phyloP scores from a whole-genome alignment of 2,888 invertebrate genomes.

The Thymelicus acteon region DNA sequence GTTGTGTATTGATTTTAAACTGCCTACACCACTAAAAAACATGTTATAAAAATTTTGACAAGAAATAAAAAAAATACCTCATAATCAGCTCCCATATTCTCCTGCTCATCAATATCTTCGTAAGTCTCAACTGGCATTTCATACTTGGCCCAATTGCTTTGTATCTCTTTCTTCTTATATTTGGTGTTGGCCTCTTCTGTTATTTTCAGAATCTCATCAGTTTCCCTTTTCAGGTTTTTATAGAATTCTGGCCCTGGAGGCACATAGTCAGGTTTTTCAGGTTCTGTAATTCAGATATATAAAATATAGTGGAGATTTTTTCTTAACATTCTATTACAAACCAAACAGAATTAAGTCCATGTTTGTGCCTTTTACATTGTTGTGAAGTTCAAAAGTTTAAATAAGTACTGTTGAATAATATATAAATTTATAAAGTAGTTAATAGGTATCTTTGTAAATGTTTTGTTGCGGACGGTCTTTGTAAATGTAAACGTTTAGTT shows the following conservation, averaged over 20 bases:
- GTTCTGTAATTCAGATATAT: conserved; percentile 50
- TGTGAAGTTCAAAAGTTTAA: too few species aligned
- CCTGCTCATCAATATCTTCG: conserved; percentile 74
- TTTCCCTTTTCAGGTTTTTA: conserved; percentile 71
- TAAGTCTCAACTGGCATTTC: conserved; percentile 78
- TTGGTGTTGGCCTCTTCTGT: conserved; percentile 73
- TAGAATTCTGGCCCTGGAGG: conserved; percentile 75
- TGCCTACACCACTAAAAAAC: too few species aligned
- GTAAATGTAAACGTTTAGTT: too few species aligned
- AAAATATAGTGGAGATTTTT: neutral
- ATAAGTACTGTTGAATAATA: too few species aligned
- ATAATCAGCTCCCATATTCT: conserved; percentile 77
- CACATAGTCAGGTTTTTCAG: conserved; percentile 62
- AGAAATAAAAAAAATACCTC: conserved; percentile 51
- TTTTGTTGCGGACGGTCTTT: too few species aligned
- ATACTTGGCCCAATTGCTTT: conserved; percentile 81
- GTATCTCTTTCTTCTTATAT: conserved; percentile 79
- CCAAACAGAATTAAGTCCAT: too few species aligned
- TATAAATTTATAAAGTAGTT: too few species aligned
- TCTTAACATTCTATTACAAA: too few species aligned
- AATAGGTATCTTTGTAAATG: too few species aligned
- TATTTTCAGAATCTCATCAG: conserved; percentile 77
- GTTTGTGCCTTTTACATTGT: too few species aligned
- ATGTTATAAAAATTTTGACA: too few species aligned
- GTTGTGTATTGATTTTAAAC: too few species aligned